Conservation (phyloP, 2,113 vertebrate genomes). For the Bufo gargarizans region DNA sequence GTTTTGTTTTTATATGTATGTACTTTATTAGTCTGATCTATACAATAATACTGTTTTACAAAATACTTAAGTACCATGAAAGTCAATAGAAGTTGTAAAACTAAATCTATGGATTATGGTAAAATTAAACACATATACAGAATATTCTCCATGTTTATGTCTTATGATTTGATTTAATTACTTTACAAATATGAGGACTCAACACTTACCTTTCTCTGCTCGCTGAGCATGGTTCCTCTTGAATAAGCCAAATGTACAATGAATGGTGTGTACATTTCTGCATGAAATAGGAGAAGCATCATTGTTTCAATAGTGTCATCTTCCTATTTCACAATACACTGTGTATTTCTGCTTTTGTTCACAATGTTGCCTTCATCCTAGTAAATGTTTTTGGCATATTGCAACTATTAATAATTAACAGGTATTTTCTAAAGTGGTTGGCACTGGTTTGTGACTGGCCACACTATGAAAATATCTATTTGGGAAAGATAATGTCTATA, state of each 20-base stretch:
- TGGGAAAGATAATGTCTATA: background rate
- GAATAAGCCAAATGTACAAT: background rate
- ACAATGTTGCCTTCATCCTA: background rate
- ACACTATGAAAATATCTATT: background rate
- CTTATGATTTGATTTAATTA: background rate
- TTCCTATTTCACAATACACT: background rate
- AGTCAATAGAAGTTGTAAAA: too few relatives aligned
- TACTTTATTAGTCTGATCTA: too few relatives aligned
- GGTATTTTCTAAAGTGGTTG: background rate
- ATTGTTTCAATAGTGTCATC: background rate
- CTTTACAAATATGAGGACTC: background rate
- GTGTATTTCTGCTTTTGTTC: constrained; percentile 15
- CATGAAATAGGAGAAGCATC: background rate
- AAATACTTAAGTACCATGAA: too few relatives aligned
- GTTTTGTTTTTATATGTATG: too few relatives aligned
- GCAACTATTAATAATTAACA: constrained; percentile 1
- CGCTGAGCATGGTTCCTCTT: background rate
- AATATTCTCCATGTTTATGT: background rate
- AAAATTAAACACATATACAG: background rate
- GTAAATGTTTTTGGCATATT: background rate
- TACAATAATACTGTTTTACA: too few relatives aligned
- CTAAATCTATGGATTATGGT: background rate
- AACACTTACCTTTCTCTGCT: background rate
- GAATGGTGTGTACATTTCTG: background rate
- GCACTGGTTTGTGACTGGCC: background rate